Conservation (phyloP, 2,888 invertebrate species). For the Lasiommata megera region DNA sequence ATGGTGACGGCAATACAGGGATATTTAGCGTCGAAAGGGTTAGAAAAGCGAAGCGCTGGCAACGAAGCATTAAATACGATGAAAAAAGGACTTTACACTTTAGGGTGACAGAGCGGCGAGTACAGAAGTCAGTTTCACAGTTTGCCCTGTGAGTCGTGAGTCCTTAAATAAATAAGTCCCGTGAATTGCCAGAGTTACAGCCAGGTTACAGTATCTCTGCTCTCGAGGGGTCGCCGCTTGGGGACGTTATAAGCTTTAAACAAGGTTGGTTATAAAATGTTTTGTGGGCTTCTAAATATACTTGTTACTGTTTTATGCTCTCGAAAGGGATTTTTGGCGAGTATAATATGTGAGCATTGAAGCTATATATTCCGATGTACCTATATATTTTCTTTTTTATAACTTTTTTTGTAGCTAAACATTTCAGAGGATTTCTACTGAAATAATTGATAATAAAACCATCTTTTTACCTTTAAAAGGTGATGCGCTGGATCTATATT, state of each 20-base stretch:
- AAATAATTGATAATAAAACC: too few relatives aligned
- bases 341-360: neutral
- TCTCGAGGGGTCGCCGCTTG: conserved; percentile 1
- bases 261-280: conserved; percentile 8
- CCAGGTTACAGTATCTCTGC: neutral
- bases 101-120: too few relatives aligned
- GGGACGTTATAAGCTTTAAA: conserved; percentile 4
- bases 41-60: too few relatives aligned
- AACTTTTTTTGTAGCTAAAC: too few relatives aligned
- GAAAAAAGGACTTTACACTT: too few relatives aligned
- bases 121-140: neutral
- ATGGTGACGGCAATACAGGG: too few relatives aligned
- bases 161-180: conserved; percentile 6
- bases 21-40: too few relatives aligned
- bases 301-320: conserved; percentile 4
- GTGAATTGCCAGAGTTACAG: conserved; percentile 4
- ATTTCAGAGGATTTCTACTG: too few relatives aligned
- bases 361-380: neutral
- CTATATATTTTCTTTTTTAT: too few relatives aligned
- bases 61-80: too few relatives aligned
- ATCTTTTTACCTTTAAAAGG: too few relatives aligned
- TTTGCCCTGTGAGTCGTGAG: neutral
- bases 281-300: conserved; percentile 2
- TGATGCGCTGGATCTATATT: too few relatives aligned
- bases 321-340: neutral